A percentile compares a stretch with the other conserved stretches of the same genome.
These are phyloP conservation scores for Leucania comma DNA, from an alignment of 2,888 invertebrate species.

Conservation along the genomic window DNA sequence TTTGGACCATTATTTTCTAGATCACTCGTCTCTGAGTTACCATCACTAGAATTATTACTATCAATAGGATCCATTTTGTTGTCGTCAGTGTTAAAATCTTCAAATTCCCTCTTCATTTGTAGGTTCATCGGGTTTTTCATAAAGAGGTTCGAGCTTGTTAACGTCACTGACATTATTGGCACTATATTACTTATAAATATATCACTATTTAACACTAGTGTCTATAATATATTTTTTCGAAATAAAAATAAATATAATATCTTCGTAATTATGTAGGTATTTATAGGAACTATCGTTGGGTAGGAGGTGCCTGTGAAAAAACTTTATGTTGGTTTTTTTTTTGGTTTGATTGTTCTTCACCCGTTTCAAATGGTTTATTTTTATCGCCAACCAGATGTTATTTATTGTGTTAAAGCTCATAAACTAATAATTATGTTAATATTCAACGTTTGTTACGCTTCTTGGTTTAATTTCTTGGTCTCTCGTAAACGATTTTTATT, in stretches of 20 bases:
- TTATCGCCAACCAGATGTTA: background rate
- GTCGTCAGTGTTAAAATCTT: conserved; percentile 81
- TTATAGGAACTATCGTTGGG: conserved; percentile 91
- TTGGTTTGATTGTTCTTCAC: conserved; percentile 64
- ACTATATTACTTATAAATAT: conserved; percentile 79
- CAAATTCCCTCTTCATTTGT: conserved; percentile 87
- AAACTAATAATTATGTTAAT: background rate
- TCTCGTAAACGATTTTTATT: background rate
- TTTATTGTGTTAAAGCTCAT: background rate
- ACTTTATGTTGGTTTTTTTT: conserved; percentile 53
- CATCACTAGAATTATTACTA: conserved; percentile 84
- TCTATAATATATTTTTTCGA: conserved; percentile 78
- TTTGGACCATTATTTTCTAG: conserved; percentile 82
- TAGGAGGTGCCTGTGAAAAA: conserved; percentile 87
- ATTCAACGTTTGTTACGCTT: conserved; percentile 10
- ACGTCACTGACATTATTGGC: conserved; percentile 86
- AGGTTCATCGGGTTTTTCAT: conserved; percentile 85
- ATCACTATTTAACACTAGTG: conserved; percentile 75
- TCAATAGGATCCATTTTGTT: conserved; percentile 82
- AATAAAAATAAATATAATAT: conserved; percentile 89
- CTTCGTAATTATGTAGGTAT: conserved; percentile 89
- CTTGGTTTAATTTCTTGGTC: conserved; percentile 5
- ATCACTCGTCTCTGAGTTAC: conserved; percentile 85
- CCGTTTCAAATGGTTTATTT: conserved; percentile 63
- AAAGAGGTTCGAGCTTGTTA: conserved; percentile 83